Evolutionary conservation across 2,888 invertebrate genomes (phyloP).

Genomic region (Lysandra coridon): DNA sequence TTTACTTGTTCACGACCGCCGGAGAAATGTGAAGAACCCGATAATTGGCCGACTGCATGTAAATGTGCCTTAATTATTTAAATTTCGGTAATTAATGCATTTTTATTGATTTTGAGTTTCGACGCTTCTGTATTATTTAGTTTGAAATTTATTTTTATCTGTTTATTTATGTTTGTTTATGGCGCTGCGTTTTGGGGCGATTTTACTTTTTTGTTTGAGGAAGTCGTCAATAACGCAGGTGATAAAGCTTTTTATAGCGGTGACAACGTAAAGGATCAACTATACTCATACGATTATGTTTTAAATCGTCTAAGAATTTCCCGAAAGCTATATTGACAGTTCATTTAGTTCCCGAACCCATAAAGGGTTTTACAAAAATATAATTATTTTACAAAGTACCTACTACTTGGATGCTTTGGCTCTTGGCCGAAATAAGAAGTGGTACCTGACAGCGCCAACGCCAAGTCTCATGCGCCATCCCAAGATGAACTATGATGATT

Average conservation of each 20-base stretch:
- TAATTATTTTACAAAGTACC: no score
- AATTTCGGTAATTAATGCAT: background rate
- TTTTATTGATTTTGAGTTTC: constrained; percentile 17
- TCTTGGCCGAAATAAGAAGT: no score
- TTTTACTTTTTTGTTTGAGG: background rate
- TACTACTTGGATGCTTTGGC: no score
- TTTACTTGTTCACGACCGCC: constrained; percentile 11
- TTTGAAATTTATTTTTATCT: constrained; percentile 8
- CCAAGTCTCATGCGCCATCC: no score
- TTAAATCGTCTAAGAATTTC: no score
- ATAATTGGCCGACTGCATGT: constrained; percentile 12
- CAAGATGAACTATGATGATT: no score
- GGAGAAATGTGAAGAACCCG: constrained; percentile 14
- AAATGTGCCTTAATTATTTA: constrained; percentile 23
- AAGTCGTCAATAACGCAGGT: constrained; percentile 6
- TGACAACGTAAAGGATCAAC: background rate
- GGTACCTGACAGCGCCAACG: no score
- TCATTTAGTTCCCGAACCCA: no score
- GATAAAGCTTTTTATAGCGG: background rate
- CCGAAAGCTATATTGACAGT: no score
- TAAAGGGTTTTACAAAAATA: no score
- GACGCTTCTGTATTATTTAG: constrained; percentile 11
- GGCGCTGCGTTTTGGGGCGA: constrained; percentile 10
- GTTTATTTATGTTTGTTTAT: constrained; percentile 23
- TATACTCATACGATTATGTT: background rate